phyloP scores from a whole-genome alignment of 2,888 invertebrate species.

The Blera fallax region DNA sequence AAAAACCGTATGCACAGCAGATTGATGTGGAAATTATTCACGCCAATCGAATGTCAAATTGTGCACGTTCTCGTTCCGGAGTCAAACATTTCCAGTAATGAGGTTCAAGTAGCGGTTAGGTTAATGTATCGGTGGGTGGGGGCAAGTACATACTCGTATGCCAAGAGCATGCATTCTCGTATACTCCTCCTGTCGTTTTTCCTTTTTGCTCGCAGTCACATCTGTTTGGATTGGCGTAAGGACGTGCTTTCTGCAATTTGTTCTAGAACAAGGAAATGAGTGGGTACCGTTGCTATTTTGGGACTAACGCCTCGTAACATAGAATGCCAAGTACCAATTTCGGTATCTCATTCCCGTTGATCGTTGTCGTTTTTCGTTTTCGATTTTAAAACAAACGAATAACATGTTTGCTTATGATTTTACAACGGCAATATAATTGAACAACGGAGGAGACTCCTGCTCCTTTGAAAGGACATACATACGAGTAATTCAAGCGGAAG shows the following conservation, averaged over 20 bases:
- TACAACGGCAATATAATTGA: slow-evolving; percentile 48
- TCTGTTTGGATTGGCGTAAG: slow-evolving; percentile 44
- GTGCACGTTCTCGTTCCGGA: slow-evolving; percentile 68
- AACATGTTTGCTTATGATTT: slow-evolving; percentile 45
- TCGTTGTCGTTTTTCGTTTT: background rate
- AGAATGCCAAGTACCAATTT: slow-evolving; percentile 18
- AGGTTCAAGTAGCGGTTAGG: slow-evolving; percentile 53
- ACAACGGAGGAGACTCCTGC: background rate
- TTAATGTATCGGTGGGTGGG: background rate
- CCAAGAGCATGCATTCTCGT: slow-evolving; percentile 20
- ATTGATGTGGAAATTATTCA: slow-evolving; percentile 72
- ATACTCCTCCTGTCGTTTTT: slow-evolving; percentile 14
- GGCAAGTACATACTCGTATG: slow-evolving; percentile 8
- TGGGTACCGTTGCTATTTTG: slow-evolving; percentile 7
- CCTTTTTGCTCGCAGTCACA: slow-evolving; percentile 24
- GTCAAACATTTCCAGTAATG: slow-evolving; percentile 65
- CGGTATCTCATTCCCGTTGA: slow-evolving; percentile 4
- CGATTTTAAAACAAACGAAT: slow-evolving; percentile 40
- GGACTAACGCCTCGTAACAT: slow-evolving; percentile 21
- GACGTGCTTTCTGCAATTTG: slow-evolving; percentile 21
- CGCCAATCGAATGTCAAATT: slow-evolving; percentile 73
- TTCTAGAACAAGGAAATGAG: background rate
- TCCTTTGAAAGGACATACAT: background rate
- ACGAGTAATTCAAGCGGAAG: slow-evolving; percentile 13
- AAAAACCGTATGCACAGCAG: slow-evolving; percentile 61